Evolutionary conservation across 2,113 vertebrate species (phyloP), one percentile per base, ranked within the genome.

Genomic region (Lipophrys pholis): DNA sequence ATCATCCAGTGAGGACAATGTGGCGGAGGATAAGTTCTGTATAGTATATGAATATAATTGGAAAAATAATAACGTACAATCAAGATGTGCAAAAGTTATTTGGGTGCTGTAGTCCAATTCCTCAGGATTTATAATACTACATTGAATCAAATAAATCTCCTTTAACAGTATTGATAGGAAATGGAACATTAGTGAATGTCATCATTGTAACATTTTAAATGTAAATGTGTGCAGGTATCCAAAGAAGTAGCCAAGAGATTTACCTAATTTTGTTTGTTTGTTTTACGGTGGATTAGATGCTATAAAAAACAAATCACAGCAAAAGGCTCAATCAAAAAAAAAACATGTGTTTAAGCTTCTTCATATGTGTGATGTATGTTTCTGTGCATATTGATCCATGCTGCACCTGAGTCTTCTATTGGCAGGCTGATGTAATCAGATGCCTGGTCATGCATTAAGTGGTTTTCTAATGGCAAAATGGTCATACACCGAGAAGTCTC

Each of bases 361-460:
- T 16, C 39, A 40, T 52, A 6, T 17, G 43, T 56, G 59, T 64
- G 38, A 64, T 38, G 48, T 10, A 8, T 71, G 73, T 60, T 15
- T 9, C 35, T 21, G 17, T 15, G 11, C 30, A 59, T 70, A 60
- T 30, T 46, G 51, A 59, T 69, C 36, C 36, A n/a, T 55, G 69
- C 21, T 63, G 57, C 66, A 79, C 59, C 68, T 74, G 70, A 58
- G 56, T 6, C n/a, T 38, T 73, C 67, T 53, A 73, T 48, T 73
- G 76, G 66, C 58, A 66, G 16, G 21, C 2, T 48, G 48, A n/a
- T 21, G 15, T 52, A 59, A 78, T 64, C 62, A 66, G 36, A 39
- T 52, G 60, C 40, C 48, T 60, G 78, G 49, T 76, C 71, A 46
- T 78, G 62, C 65, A 81, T 81, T 85, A 55, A 73, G 62, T 30